Evolutionary conservation across 2,888 invertebrate species (phyloP).

Genomic region (Lordiphosa andalusiaca): DNA sequence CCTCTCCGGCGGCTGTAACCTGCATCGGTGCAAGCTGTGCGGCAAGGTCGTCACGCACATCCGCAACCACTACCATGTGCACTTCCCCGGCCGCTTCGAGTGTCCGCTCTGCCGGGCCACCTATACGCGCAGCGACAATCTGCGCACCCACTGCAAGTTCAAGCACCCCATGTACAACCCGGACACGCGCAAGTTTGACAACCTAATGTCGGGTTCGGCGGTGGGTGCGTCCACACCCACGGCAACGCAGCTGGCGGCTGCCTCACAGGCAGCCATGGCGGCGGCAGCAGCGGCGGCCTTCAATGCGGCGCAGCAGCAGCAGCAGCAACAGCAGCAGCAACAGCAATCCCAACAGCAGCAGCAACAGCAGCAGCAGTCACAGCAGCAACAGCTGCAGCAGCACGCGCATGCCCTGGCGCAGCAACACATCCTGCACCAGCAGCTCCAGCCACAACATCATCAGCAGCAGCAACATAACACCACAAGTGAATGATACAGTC

Average conservation of each 20-base stretch:
- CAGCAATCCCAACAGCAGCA: slow-evolving; percentile 44
- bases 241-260: slow-evolving; percentile 82
- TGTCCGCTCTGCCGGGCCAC: slow-evolving; percentile 94
- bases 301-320: slow-evolving; percentile 68
- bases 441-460: slow-evolving; percentile 74
- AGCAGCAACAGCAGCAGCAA: slow-evolving; percentile 59
- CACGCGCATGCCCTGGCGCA: slow-evolving; percentile 66
- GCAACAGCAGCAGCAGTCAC: slow-evolving; percentile 49
- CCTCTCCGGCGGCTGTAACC: slow-evolving; percentile 94
- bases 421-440: slow-evolving; percentile 63
- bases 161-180: slow-evolving; percentile 93
- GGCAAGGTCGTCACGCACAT: slow-evolving; percentile 97
- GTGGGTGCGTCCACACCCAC: slow-evolving; percentile 81
- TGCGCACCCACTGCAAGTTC: slow-evolving; percentile 95
- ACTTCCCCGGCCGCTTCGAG: slow-evolving; percentile 95
- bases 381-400: slow-evolving; percentile 66
- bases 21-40: slow-evolving; percentile 96
- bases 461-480: slow-evolving; percentile 78
- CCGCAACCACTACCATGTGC: slow-evolving; percentile 96
- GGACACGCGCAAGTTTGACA: slow-evolving; percentile 92
- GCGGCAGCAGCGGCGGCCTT: slow-evolving; percentile 80
- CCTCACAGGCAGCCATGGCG: slow-evolving; percentile 80
- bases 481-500: slow-evolving; percentile 79
- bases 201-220: slow-evolving; percentile 83
- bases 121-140: slow-evolving; percentile 95